These are phyloP conservation scores for Lepeophtheirus salmonis DNA, from an alignment of 1,140 invertebrate species.

Conservation along the genomic window DNA sequence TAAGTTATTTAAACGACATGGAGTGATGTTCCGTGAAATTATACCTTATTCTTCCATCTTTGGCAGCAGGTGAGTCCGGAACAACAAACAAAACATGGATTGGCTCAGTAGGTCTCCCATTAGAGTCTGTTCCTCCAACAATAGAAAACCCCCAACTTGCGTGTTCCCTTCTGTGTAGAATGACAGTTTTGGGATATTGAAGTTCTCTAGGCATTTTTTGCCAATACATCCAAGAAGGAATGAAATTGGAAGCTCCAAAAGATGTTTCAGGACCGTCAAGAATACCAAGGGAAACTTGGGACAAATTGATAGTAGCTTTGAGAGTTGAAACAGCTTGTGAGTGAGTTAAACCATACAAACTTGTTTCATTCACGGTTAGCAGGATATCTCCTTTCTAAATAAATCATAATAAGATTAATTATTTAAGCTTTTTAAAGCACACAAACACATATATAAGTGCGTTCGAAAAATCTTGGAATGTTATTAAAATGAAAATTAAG, in stretches of 20 bases:
- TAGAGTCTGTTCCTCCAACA: conserved; percentile 31
- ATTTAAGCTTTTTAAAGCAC: not conserved
- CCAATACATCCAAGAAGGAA: conserved; percentile 36
- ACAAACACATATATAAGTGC: too few relatives aligned
- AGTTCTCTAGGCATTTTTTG: conserved; percentile 33
- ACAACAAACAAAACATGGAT: conserved; percentile 35
- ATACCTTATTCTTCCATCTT: conserved; percentile 30
- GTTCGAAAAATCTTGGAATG: too few relatives aligned
- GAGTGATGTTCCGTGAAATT: not conserved
- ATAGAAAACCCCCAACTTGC: conserved; percentile 34
- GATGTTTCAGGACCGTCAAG: conserved; percentile 31
- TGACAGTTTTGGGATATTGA: conserved; percentile 31
- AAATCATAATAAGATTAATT: not conserved
- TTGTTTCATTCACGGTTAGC: conserved; percentile 30
- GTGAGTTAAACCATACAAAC: conserved; percentile 31
- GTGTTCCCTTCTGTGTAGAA: conserved; percentile 25
- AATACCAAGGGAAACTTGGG: conserved; percentile 28
- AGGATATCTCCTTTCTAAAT: conserved; percentile 35
- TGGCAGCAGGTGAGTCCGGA: conserved; percentile 31
- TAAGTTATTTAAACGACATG: too few relatives aligned
- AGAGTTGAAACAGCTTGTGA: conserved; percentile 31
- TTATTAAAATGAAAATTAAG: too few relatives aligned
- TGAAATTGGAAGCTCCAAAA: conserved; percentile 30
- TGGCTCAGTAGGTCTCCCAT: conserved; percentile 27
- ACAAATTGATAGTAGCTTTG: conserved; percentile 28